Base-by-base conservation (phyloP, 2,797 vertebrate genomes). In the Takifugu ocellatus region DNA sequence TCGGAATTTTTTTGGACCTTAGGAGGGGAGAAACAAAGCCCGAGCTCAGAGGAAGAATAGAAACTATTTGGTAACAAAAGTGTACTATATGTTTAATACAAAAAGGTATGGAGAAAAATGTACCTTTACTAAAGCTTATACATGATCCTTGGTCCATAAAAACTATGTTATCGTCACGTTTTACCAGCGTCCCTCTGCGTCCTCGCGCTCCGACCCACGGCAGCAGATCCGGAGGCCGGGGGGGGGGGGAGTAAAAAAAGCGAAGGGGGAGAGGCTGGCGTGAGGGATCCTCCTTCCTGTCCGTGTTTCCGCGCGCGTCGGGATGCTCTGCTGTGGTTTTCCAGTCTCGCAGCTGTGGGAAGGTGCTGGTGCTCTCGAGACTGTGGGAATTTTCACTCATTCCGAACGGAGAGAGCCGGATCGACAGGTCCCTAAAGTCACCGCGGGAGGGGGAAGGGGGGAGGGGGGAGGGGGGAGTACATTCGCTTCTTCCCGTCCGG, bases 91-190 rank as follows among this genome's bases (percentile, higher is more conserved):
- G 93, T 93, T 92, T 92, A 93, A 94, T 95, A 96, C 91, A 95
- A 96, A 95, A 96, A 96, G 93, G 94, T 93, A 94, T 96, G 94
- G 92, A 95, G 94, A 96, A 98, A 98, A 96, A 95, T 95, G 96
- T 98, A 98, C 97, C 97, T 97, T 97, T 93, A 94, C 97, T 97
- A 99, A 99, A 99, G 95, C 95, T 98, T 97, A 96, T 93, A 94
- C 92, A 95, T 95, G 93, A 94, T 95, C 92, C 93, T 98, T 98
- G 96, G 96, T 99, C 97, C 97, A 92, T 96, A 95, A 95, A 97
- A 97, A 96, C 93, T 93, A 95, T 84, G 90, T 94, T 89, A 93
- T 83, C 79, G 63, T 83, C 88, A 86, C 88, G 87, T 93, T 93
- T 88, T 68, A 26, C 89, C 89, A 88, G 91, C 91, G 92, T 94